Conservation (phyloP, 2,888 invertebrate genomes). For the Xylota sylvarum region DNA sequence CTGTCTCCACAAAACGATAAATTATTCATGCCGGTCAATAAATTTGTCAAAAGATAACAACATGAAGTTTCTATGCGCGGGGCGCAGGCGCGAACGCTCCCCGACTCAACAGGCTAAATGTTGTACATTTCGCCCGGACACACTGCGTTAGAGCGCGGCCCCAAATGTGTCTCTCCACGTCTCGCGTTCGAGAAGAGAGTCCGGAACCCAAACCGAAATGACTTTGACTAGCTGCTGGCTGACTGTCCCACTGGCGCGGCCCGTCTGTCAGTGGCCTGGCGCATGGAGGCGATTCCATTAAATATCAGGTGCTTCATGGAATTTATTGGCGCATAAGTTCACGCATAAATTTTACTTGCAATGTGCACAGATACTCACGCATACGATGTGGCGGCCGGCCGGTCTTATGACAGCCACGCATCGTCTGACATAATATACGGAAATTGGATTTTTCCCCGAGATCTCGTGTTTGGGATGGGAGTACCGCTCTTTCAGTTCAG, state of each 20-base stretch:
- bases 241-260: constrained; percentile 23
- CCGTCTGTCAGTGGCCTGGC: constrained; percentile 62
- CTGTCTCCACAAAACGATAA: constrained; percentile 71
- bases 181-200: neutral
- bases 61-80: constrained; percentile 72
- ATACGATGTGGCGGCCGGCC: constrained; percentile 13
- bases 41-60: constrained; percentile 79
- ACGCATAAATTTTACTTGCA: constrained; percentile 65
- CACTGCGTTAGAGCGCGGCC: constrained; percentile 3
- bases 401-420: constrained; percentile 72
- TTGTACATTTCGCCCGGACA: constrained; percentile 11
- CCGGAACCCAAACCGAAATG: constrained; percentile 48
- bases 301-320: constrained; percentile 76
- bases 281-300: constrained; percentile 77
- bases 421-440: constrained; percentile 73
- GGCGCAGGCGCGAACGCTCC: constrained; percentile 44
- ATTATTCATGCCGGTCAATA: constrained; percentile 79
- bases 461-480: constrained; percentile 59
- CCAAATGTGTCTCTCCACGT: constrained; percentile 26
- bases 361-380: constrained; percentile 1
- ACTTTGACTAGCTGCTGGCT: constrained; percentile 36
- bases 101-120: constrained; percentile 19
- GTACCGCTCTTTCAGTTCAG: constrained; percentile 33
- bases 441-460: constrained; percentile 74
- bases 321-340: constrained; percentile 77